Percentiles rank a stretch among this genome's conserved stretches.
phyloP scores from a whole-genome alignment of 2,888 invertebrate genomes.

The Julus scandinavius region DNA sequence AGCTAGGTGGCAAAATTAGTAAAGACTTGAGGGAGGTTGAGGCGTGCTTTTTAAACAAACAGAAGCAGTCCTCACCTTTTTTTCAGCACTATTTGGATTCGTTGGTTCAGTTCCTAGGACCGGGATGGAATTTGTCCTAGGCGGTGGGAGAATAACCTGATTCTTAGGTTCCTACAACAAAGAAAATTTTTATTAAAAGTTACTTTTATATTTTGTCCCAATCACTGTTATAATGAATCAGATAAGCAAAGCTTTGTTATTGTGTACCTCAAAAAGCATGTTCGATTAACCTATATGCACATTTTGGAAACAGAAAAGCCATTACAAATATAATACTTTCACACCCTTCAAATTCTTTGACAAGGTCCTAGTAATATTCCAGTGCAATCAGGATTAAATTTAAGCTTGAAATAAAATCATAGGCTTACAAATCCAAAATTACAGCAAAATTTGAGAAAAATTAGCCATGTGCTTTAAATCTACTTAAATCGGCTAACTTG shows the following conservation, averaged over 20 bases:
- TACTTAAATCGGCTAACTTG: too few relatives aligned
- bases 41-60: too few relatives aligned
- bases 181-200: not conserved
- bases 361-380: not conserved
- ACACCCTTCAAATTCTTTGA: too few relatives aligned
- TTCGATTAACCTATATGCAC: not conserved
- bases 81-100: not conserved
- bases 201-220: not conserved
- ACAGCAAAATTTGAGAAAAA: too few relatives aligned
- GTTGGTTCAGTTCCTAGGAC: not conserved
- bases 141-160: not conserved
- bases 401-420: too few relatives aligned
- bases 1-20: slow-evolving; percentile 24
- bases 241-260: not conserved
- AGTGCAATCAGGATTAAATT: not conserved
- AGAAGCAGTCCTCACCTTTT: not conserved
- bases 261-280: not conserved
- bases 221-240: not conserved
- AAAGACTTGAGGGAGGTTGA: not conserved
- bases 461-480: too few relatives aligned
- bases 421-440: too few relatives aligned
- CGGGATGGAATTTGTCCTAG: not conserved
- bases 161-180: slow-evolving; percentile 9
- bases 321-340: not conserved
- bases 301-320: not conserved